Base-by-base conservation (phyloP, 2,797 vertebrate genomes). In the Centroberyx gerrardi region DNA sequence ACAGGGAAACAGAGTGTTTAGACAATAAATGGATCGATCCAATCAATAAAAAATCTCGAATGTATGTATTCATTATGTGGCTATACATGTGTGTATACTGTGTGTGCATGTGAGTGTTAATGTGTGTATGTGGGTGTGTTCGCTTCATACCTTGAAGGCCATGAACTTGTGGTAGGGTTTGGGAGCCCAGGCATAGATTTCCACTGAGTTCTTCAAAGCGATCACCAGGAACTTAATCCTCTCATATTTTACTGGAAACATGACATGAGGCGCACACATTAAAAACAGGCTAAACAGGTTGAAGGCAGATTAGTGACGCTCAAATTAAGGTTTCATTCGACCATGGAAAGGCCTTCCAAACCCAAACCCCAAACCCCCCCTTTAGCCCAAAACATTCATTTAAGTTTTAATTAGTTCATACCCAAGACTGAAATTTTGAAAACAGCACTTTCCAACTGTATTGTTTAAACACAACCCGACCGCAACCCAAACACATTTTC, bases 121-220 rank as follows among this genome's bases (percentile, higher is more conserved):
- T 29, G 5, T 51, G 12, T 22, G 22, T 15, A 27, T 51, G 12
- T 49, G 22, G 28, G 52, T 28, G 18, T 54, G 3, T 40, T 18
- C 17, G 15, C 27, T 8, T n/a, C 40, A 38, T 28, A 97, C 96
- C 96, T 97, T 97, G 92, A 97, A 97, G 62, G 96, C 96, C 96
- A 97, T 97, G 84, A 97, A 97, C 90, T 97, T 97, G 90, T 97
- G 96, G 89, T 97, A 97, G 3, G 96, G 96, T 89, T 97, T 97
- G 59, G 96, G 96, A 85, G 96, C 96, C 96, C 96, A 97, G 53
- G 96, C 96, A 48, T 97, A 97, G 90, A 97, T 96, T 90, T 97
- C 96, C 72, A 97, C 96, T 51, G 96, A 94, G 78, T 93, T 97
- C 95, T 97, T 97, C 94, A 96, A 93, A 87, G 96, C 96, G 87